Base-by-base conservation (phyloP, 2,888 invertebrate species). In the Caenorhabditis drosophilae region DNA sequence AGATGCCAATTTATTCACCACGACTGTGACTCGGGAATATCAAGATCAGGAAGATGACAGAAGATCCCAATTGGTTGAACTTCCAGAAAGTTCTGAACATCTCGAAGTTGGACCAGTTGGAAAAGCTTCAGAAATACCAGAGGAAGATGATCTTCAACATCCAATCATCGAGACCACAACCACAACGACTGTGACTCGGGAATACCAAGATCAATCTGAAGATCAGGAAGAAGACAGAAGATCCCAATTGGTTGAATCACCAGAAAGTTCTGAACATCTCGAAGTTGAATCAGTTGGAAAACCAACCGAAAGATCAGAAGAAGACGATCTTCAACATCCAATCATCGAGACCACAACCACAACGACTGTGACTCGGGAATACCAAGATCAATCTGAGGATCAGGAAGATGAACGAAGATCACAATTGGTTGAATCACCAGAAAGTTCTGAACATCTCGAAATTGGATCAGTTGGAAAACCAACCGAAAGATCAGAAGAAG, bases 341-440 rank as follows among this genome's bases (percentile, higher is more conserved):
- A 38, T 63, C 9, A 40, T 27, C 3, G 58, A 57, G 40, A 62
- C 62, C 15, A 62, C 48, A 3, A 62, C 62, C 0, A 62, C 56
- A 15, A 60, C 49, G 4, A 61, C 60, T 20, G 52, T 62, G 1
- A 62, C 62, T 42, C 56, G 56, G 16, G 62, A 62, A 36, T 52
- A 40, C 16, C 20, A 51, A 9, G 55, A 50, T 27, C 45, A 50
- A 20, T 45, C 55, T 38, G 51, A 60, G 25, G 38, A 50, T 16
- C 42, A 4, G 20, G 38, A 45, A n/a, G 35, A 49, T 12, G 22
- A 46, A 12, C 26, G 22, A 15, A 45, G 15, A 16, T 36, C 47
- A 41, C 36, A 42, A 12, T 38, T 44, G 15, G 41, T 42, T 31
- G 46, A 51, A 40, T 52, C 51, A 1, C 55, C 51, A 51, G 42